Evolutionary conservation across 2,113 vertebrate genomes (phyloP).

Genomic region (Malurus alboscapulatus): DNA sequence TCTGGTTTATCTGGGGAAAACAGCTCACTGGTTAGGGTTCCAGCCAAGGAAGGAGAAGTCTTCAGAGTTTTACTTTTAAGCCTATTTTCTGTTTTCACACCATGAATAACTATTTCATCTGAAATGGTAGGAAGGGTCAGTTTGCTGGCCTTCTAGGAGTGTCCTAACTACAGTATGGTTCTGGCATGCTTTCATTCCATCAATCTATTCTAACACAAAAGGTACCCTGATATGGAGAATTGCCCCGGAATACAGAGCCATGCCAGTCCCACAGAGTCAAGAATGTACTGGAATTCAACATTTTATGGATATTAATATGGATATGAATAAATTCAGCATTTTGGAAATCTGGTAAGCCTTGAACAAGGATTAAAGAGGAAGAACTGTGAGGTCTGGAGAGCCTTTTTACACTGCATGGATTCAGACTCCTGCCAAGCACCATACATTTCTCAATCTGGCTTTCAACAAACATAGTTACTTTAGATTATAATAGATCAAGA

Average conservation of each 20-base stretch:
- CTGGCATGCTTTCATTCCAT: neutral
- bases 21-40: neutral
- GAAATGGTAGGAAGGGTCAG: neutral
- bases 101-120: neutral
- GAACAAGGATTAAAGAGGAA: neutral
- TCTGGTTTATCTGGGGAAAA: neutral
- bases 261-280: neutral
- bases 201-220: neutral
- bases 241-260: neutral
- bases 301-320: neutral
- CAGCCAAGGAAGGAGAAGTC: neutral
- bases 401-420: neutral
- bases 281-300: neutral
- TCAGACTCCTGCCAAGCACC: neutral
- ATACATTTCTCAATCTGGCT: neutral
- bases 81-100: neutral
- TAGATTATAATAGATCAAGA: neutral
- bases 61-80: neutral
- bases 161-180: neutral
- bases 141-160: neutral
- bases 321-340: neutral
- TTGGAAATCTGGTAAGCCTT: neutral
- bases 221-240: neutral
- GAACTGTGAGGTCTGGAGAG: neutral
- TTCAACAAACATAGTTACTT: neutral